Evolutionary conservation across 2,888 invertebrate genomes (phyloP).

Genomic region (Resseliella maxima): DNA sequence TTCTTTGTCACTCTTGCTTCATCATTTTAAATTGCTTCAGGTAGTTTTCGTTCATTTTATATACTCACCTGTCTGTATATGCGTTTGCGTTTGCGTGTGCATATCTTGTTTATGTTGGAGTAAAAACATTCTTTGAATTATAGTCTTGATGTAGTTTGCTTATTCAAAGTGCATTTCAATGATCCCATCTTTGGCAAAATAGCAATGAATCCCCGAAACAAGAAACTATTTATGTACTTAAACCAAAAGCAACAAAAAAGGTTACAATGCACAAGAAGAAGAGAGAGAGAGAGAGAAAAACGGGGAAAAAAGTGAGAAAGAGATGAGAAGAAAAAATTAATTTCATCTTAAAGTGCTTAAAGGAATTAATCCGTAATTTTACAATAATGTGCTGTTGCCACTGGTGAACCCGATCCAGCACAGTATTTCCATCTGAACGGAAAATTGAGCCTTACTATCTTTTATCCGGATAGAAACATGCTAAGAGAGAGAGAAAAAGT

Average conservation of each 20-base stretch:
- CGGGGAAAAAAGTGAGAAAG: background rate
- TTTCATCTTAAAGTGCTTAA: slow-evolving; percentile 51
- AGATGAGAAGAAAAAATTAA: slow-evolving; percentile 35
- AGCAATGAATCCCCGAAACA: background rate
- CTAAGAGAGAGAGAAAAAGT: background rate
- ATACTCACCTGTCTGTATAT: background rate
- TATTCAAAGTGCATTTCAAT: slow-evolving; percentile 54
- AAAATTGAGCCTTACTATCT: background rate
- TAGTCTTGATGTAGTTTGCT: slow-evolving; percentile 6
- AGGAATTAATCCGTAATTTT: slow-evolving; percentile 39
- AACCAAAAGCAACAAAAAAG: slow-evolving; percentile 36
- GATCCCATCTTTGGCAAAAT: background rate
- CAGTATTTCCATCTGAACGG: background rate
- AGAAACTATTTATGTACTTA: slow-evolving; percentile 35
- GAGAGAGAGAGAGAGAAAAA: background rate
- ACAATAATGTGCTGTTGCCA: slow-evolving; percentile 32
- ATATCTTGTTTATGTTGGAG: background rate
- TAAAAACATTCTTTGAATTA: slow-evolving; percentile 1
- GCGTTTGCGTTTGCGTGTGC: background rate
- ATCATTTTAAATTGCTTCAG: slow-evolving; percentile 17
- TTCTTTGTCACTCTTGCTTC: too few species aligned
- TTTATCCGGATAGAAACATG: background rate
- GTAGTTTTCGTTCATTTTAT: slow-evolving; percentile 9
- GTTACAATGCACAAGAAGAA: background rate
- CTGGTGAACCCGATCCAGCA: slow-evolving; percentile 3